Base-by-base conservation (phyloP, 2,797 vertebrate species). In the Pseudomugil tenellus region DNA sequence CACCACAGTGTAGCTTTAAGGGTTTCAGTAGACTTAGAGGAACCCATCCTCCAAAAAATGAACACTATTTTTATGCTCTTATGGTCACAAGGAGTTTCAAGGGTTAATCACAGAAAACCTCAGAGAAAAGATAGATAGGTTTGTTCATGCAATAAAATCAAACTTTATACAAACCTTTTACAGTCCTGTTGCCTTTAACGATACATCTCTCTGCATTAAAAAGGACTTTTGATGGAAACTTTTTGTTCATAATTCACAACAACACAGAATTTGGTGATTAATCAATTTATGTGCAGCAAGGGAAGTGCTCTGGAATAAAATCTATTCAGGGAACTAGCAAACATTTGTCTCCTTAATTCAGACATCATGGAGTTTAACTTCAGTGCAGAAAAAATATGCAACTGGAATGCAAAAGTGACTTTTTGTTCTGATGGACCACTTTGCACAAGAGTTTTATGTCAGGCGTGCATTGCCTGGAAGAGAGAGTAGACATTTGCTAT, bases 401-500 rank as follows among this genome's bases (percentile, higher is more conserved):
- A n/a, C n/a, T 63, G 62, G 48, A 54, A 51, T 39, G 49, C 23
- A 59, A 67, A 81, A 72, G 64, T 32, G 32, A 5, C 13, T 43
- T 34, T 59, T 3, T 46, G 7, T 21, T 21, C 64, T 78, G 63
- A 77, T 53, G 54, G 32, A 58, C 11, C 48, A 63, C 63, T 77
- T 78, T 72, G 48, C 49, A 46, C 23, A 75, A 35, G 62, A 51
- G 63, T 48, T 53, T 32, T 25, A 46, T 74, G 54, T 63, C 28
- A 31, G 58, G 26, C 72, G 55, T 48, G 53, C 19, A 28, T 67
- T 46, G 66, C 23, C 63, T 72, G 35, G 73, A 68, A 69, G 67
- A 66, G 77, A 81, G 80, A 83, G 51, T 48, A 52, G 64, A 74
- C 67, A 39, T 62, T n/a, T 77, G 73, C 83, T 82, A 69, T 76